Base-by-base conservation (phyloP, 64 coral and sea anemone species). In the Catalaphyllia jardinei region DNA sequence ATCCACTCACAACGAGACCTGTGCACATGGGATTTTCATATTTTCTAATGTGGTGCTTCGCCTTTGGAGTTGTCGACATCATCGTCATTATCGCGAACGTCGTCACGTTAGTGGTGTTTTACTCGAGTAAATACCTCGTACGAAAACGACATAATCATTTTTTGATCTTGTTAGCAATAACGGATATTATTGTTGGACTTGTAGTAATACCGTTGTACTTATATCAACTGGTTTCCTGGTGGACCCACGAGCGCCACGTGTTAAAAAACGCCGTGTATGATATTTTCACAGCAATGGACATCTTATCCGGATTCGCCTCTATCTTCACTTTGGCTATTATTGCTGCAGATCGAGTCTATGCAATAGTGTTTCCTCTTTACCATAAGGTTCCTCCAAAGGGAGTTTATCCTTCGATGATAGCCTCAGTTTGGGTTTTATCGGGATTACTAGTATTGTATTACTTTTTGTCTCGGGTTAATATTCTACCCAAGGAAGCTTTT, bases 201-300 rank as follows among this genome's bases (percentile, higher is more conserved):
- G 60, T 87, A 10, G 86, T 89, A n/a, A 88, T 94, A 20, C 93
- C 93, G 31, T 79, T 94, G 83, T 94, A 94, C 62, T 87, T 94
- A 24, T 67, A 75, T n/a, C 82, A 91, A 29, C 62, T 94, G 59
- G 42, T 83, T 42, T 83, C 80, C 12, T 83, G 80, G 80, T 83
- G 80, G 80, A 30, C 31, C 9, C 46, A 83, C 60, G 30, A 31
- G 1, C 76, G 54, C 59, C 72, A 79, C 33, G 73, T 87, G 22
- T 65, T 94, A 14, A 9, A 54, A 60, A 87, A 87, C 62, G 33
- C 61, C 10, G 52, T 69, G 24, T 90, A 61, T 33, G 81, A 94
- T 18, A 90, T 29, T 14, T 65, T 87, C 72, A 94, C 73, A 15
- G 88, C 88, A 29, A 74, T 91, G 16, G 93, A 94, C 72, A 94